A percentile compares a stretch with the other conserved stretches of the same genome.
Evolutionary conservation across 2,113 vertebrate species (phyloP).

Genomic region (Indicator maculatus): DNA sequence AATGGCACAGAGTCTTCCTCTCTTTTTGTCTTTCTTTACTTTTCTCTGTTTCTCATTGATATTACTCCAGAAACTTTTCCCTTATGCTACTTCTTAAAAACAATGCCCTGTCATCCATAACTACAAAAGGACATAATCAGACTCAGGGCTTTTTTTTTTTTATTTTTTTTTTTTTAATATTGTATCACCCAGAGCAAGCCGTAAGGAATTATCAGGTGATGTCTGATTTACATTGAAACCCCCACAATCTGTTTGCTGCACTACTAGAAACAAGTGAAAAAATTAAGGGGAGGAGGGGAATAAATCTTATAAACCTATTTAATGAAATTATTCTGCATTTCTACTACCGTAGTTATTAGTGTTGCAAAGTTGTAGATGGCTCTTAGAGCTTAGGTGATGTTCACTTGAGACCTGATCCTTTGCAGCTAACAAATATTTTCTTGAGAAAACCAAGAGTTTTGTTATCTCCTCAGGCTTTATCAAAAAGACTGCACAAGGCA

Average conservation of each 20-base stretch:
- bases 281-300: not conserved
- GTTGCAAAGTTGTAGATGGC: not conserved
- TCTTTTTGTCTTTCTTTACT: not conserved
- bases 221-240: not conserved
- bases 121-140: not conserved
- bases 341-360: not conserved
- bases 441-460: not conserved
- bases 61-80: not conserved
- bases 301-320: not conserved
- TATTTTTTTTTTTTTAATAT: too few relatives aligned
- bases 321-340: not conserved
- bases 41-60: not conserved
- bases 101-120: not conserved
- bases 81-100: not conserved
- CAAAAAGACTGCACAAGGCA: not conserved
- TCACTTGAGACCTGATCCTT: not conserved
- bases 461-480: not conserved
- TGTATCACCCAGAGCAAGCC: not conserved
- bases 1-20: not conserved
- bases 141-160: not conserved
- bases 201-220: not conserved
- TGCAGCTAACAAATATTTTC: not conserved
- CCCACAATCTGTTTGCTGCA: not conserved
- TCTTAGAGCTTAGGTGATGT: not conserved
- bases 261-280: not conserved